Base-by-base conservation (phyloP, 2,888 invertebrate genomes). In the Aphodius sticticus region DNA sequence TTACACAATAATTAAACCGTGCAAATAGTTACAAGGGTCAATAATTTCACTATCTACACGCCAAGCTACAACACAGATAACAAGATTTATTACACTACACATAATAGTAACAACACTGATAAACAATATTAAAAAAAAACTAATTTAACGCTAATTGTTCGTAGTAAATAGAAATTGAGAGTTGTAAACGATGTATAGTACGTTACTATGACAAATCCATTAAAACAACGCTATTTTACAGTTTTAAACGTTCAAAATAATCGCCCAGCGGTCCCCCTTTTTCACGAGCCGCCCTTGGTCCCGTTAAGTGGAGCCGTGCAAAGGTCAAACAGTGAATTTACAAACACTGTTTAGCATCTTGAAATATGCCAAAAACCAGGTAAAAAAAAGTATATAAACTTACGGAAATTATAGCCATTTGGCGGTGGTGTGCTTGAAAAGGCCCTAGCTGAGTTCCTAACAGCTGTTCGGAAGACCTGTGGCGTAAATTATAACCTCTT, bases 381-480 rank as follows among this genome's bases (percentile, higher is more conserved):
- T 76, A 76, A 16, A 15, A 76, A 76, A 15, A n/a, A 76, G 37
- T 16, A n/a, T 36, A 0, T 12, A 72, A 26, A 72, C 72, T 72
- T 16, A 72, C 72, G 15, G 6, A 72, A 72, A 72, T 72, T 72
- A 72, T 2, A 76, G 0, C 69, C 38, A 16, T 76, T 69, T 76
- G 72, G 2, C 14, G 72, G 72, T 36, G 72, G 16, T 5, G 72
- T 26, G 16, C 35, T 36, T 2, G 72, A 72, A 16, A 72, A 72
- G 6, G 72, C 72, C 16, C 72, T 72, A 3, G n/a, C 16, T 7
- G n/a, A 78, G 69, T 15, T 16, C 15, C 16, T 37, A 53, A 72
- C 35, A 6, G 15, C 72, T n/a, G 72, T 72, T 6, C 72, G 9
- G 6, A 72, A 26, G 36, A 72, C 26, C 72, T 72, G 53, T 53